A percentile compares a stretch with the other conserved stretches of the same genome.
Conservation (phyloP, 2,113 vertebrate genomes). For the Megaptera novaeangliae region DNA sequence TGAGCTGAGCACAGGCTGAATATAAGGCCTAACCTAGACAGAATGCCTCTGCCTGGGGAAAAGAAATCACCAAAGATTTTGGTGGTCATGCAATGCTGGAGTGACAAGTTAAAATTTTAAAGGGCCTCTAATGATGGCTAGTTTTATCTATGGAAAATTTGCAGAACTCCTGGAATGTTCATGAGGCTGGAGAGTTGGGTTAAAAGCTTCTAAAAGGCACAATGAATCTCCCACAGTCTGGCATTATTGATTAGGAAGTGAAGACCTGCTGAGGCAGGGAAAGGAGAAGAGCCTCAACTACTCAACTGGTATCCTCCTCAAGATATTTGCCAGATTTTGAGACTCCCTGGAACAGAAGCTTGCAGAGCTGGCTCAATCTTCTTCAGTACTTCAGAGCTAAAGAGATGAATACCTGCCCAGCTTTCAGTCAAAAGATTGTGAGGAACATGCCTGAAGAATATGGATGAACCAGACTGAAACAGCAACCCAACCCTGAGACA, state of each 20-base stretch:
- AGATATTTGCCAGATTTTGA: not conserved
- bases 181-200: not conserved
- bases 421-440: not conserved
- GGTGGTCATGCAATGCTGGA: not conserved
- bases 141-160: not conserved
- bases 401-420: not conserved
- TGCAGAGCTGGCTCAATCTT: not conserved
- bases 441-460: not conserved
- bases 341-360: not conserved
- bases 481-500: not conserved
- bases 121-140: not conserved
- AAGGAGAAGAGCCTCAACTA: not conserved
- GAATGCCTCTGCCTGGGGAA: not conserved
- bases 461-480: not conserved
- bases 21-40: not conserved
- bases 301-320: not conserved
- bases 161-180: not conserved
- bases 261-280: not conserved
- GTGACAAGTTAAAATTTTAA: not conserved
- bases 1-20: not conserved
- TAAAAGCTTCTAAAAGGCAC: not conserved
- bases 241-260: not conserved
- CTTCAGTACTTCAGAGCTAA: not conserved
- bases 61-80: not conserved
- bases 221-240: not conserved